Conservation (phyloP, 1,140 invertebrate genomes). For the Matsumurasca onukii region DNA sequence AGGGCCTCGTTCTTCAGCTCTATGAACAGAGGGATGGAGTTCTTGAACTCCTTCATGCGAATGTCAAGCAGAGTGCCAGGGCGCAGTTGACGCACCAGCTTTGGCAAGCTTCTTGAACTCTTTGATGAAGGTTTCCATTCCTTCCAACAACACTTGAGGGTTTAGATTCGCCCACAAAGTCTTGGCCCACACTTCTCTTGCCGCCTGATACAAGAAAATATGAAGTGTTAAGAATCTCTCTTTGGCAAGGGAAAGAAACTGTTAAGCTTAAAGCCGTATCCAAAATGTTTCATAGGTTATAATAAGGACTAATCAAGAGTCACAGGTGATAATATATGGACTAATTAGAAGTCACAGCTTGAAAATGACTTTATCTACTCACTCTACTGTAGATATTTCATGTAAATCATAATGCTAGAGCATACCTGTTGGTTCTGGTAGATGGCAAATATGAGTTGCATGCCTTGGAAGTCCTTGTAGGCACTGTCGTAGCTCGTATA, state of each 20-base stretch:
- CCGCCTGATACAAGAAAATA: conserved; percentile 46
- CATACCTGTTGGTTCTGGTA: conserved; percentile 72
- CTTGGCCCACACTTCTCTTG: conserved; percentile 77
- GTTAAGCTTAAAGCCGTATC: too few relatives aligned
- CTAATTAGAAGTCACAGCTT: too few relatives aligned
- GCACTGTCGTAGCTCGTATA: conserved; percentile 73
- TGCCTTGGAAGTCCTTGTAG: conserved; percentile 68
- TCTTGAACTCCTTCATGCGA: conserved; percentile 86
- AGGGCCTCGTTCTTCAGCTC: conserved; percentile 90
- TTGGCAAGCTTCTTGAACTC: conserved; percentile 68
- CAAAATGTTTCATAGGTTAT: too few relatives aligned
- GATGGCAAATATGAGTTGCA: conserved; percentile 74
- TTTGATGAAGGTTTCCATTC: conserved; percentile 81
- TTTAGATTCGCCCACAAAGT: conserved; percentile 86
- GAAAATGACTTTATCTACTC: too few relatives aligned
- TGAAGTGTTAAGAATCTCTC: too few relatives aligned
- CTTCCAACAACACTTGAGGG: conserved; percentile 77
- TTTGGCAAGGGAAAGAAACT: too few relatives aligned
- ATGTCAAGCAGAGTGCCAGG: conserved; percentile 68
- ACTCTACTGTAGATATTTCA: too few relatives aligned
- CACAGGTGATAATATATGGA: too few relatives aligned
- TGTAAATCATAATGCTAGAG: too few relatives aligned
- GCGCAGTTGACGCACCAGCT: conserved; percentile 54
- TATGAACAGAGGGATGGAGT: conserved; percentile 83
- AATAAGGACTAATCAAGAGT: too few relatives aligned